phyloP scores from a whole-genome alignment of 2,888 invertebrate species.

The Hirudinaria manillensis region DNA sequence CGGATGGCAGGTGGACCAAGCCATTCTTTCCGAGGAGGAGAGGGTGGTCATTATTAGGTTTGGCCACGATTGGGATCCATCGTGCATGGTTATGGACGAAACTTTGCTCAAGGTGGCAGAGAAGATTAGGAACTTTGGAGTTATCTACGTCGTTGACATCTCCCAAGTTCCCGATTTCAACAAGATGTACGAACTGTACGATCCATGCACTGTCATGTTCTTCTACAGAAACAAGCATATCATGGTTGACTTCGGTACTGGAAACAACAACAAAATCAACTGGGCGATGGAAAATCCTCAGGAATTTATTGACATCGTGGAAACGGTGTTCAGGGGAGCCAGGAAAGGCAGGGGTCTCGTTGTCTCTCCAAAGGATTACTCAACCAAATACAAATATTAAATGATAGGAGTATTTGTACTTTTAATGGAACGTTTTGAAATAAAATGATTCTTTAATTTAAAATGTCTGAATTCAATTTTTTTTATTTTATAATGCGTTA shows the following conservation, averaged over 20 bases:
- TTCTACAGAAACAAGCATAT: slow-evolving; percentile 99
- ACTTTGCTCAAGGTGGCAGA: slow-evolving; percentile 53
- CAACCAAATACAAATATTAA: slow-evolving; percentile 60
- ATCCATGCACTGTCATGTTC: slow-evolving; percentile 98
- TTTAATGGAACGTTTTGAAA: neutral
- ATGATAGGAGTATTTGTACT: slow-evolving; percentile 10
- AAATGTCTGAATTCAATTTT: too few species aligned
- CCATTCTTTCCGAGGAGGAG: slow-evolving; percentile 96
- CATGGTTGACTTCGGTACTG: slow-evolving; percentile 98
- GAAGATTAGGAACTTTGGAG: slow-evolving; percentile 94
- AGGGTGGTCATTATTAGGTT: slow-evolving; percentile 94
- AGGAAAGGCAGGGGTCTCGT: slow-evolving; percentile 96
- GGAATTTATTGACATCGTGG: slow-evolving; percentile 98
- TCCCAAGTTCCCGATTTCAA: slow-evolving; percentile 97
- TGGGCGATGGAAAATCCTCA: slow-evolving; percentile 98
- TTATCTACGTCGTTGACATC: slow-evolving; percentile 92
- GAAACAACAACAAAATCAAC: slow-evolving; percentile 98
- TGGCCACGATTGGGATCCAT: slow-evolving; percentile 99
- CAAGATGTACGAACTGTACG: slow-evolving; percentile 82
- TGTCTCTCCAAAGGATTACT: slow-evolving; percentile 98
- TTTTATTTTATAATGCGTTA: too few species aligned
- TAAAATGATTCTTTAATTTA: neutral
- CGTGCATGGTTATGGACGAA: slow-evolving; percentile 99
- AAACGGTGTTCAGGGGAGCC: slow-evolving; percentile 94
- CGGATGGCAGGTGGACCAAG: slow-evolving; percentile 99